Conservation (phyloP, 2,888 invertebrate species). For the Cheilosia pagana region DNA sequence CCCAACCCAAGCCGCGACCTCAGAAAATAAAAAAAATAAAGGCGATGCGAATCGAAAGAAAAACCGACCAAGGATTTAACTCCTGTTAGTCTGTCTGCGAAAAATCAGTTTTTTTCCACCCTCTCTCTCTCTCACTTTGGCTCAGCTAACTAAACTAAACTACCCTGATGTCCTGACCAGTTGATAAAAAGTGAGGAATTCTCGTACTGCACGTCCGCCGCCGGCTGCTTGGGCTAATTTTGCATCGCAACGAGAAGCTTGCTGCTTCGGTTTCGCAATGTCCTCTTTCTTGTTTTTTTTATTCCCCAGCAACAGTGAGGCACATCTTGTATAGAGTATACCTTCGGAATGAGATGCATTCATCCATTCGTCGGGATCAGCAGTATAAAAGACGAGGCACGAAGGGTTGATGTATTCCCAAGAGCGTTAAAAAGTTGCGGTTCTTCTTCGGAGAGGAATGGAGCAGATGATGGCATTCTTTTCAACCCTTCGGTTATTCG, state of each 20-base stretch:
- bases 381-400: constrained; percentile 50
- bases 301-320: constrained; percentile 61
- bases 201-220: constrained; percentile 4
- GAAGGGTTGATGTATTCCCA: constrained; percentile 29
- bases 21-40: constrained; percentile 29
- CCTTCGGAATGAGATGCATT: constrained; percentile 56
- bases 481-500: neutral
- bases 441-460: constrained; percentile 34
- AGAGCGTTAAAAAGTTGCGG: constrained; percentile 60
- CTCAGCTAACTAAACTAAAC: constrained; percentile 2
- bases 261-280: constrained; percentile 7
- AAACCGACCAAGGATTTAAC: constrained; percentile 46
- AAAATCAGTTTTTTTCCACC: constrained; percentile 11
- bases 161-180: constrained; percentile 37
- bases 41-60: constrained; percentile 32
- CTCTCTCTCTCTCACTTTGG: neutral
- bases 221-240: constrained; percentile 29
- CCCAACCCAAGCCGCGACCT: constrained; percentile 11
- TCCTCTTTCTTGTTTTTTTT: constrained; percentile 37
- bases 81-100: constrained; percentile 37
- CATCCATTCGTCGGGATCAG: constrained; percentile 36
- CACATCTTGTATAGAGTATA: constrained; percentile 27
- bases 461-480: constrained; percentile 31
- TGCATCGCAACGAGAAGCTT: constrained; percentile 15
- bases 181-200: constrained; percentile 28